Evolutionary conservation across 2,797 vertebrate genomes (phyloP).

Genomic region (Sebastes dallii): DNA sequence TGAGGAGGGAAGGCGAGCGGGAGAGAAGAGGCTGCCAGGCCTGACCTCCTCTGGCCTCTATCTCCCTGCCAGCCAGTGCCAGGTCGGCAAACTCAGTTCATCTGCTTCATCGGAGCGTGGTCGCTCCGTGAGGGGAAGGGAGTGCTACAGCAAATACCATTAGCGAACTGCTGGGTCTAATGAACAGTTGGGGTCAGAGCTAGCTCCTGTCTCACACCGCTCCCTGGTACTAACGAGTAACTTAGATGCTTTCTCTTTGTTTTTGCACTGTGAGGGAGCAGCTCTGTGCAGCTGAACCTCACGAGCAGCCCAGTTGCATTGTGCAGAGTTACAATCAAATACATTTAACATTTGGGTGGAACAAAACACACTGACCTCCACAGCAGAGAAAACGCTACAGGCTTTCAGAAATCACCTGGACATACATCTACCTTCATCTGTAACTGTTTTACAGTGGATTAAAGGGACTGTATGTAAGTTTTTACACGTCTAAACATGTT

Average conservation of each 20-base stretch:
- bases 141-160: conserved; percentile 76
- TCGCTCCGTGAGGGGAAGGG: conserved; percentile 54
- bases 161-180: conserved; percentile 76
- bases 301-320: not conserved
- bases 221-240: conserved; percentile 59
- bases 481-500: too few relatives aligned
- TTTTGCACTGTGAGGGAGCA: conserved; percentile 19
- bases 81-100: conserved; percentile 67
- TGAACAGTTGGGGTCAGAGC: conserved; percentile 69
- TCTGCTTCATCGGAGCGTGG: conserved; percentile 69
- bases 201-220: conserved; percentile 51
- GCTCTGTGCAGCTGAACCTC: conserved; percentile 18
- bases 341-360: conserved; percentile 18
- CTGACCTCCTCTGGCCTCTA: conserved; percentile 72
- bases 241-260: conserved; percentile 52
- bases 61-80: conserved; percentile 67
- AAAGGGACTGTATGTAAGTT: too few relatives aligned
- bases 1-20: conserved; percentile 57
- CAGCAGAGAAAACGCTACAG: not conserved
- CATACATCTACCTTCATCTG: not conserved
- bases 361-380: not conserved
- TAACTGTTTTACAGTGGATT: not conserved
- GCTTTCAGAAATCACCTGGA: not conserved
- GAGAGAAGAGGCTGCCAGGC: conserved; percentile 71
- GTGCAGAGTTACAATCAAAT: not conserved